Evolutionary conservation across 1,140 invertebrate genomes (phyloP), one percentile per base, ranked within the genome.

Genomic region (Portunus trituberculatus): DNA sequence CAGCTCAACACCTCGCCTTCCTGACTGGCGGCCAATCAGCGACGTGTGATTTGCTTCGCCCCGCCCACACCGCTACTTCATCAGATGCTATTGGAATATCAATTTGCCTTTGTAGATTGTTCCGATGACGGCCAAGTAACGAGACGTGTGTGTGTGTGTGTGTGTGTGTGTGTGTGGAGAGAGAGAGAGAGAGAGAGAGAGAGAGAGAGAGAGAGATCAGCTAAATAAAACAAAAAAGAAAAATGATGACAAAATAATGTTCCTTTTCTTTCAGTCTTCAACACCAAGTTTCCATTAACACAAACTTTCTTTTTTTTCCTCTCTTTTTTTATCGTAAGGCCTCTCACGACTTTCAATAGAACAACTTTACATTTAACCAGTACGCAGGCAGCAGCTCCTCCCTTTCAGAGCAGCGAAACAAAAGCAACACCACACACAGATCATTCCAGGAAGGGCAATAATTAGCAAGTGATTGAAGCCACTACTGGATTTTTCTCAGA

Each of bases 51-150:
- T 89, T 46, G n/a, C 87, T 89, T n/a, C 8, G 87, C 87, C 31
- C 87, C 87, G 31, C 87, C 87, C 87, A 45, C 16, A 0, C n/a
- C 28, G 14, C 31, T 20, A n/a, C 87, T 46, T 89, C 87, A 89
- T 46, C 87, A 89, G 87, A n/a, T 39, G 46, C 16, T 10, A 46
- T 39, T 46, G 45, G 87, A 89, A 89, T 89, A 89, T 89, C 87
- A 89, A 89, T 89, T 89, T 89, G 46, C 39, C 32, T 89, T 46
- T 39, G 25, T 89, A 39, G 45, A 89, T 89, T 89, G 87, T 45
- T 28, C 87, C 87, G 31, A 48, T 46, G 87, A 89, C 87, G 46
- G 28, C 39, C 87, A 12, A 39, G 87, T 89, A 89, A 89, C 39
- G 87, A 45, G 87, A 20, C n/a, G 87, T 32, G 32, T 88, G n/a